Percentiles rank a stretch among this genome's conserved stretches.
Evolutionary conservation across 2,797 vertebrate species (phyloP).

Genomic region (Catharus ustulatus): DNA sequence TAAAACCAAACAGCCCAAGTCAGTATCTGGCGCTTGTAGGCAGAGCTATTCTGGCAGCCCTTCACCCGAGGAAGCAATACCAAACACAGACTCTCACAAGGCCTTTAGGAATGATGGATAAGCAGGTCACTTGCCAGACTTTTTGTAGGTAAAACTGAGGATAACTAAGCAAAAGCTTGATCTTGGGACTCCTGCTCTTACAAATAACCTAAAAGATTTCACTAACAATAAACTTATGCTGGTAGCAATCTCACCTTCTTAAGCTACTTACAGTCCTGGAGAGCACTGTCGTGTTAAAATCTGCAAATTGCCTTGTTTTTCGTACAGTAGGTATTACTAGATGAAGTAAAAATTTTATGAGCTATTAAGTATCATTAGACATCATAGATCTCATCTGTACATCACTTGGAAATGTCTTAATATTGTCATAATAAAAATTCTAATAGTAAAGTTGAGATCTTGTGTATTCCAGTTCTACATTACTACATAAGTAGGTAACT

Average conservation of each 20-base stretch:
- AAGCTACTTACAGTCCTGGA: not conserved
- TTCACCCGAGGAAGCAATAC: not conserved
- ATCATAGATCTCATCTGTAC: not conserved
- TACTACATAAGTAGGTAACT: not conserved
- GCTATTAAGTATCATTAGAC: not conserved
- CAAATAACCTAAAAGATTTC: not conserved
- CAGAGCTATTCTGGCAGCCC: not conserved
- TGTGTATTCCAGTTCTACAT: not conserved
- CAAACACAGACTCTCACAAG: not conserved
- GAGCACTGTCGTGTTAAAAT: not conserved
- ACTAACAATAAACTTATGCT: not conserved
- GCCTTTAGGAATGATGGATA: not conserved
- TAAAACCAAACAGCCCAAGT: not conserved
- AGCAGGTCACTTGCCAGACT: not conserved
- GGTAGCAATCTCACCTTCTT: not conserved
- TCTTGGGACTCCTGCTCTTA: not conserved
- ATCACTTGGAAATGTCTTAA: not conserved
- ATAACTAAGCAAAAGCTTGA: not conserved
- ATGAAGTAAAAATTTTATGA: not conserved
- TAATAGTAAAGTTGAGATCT: not conserved
- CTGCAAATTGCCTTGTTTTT: not conserved
- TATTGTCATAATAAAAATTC: not conserved
- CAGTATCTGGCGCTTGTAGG: not conserved
- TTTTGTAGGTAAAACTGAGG: fast-evolving
- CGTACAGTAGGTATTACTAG: not conserved